Evolutionary conservation across 2,797 vertebrate genomes (phyloP), one percentile per base, ranked within the genome.

Genomic region (Botia almorhae): DNA sequence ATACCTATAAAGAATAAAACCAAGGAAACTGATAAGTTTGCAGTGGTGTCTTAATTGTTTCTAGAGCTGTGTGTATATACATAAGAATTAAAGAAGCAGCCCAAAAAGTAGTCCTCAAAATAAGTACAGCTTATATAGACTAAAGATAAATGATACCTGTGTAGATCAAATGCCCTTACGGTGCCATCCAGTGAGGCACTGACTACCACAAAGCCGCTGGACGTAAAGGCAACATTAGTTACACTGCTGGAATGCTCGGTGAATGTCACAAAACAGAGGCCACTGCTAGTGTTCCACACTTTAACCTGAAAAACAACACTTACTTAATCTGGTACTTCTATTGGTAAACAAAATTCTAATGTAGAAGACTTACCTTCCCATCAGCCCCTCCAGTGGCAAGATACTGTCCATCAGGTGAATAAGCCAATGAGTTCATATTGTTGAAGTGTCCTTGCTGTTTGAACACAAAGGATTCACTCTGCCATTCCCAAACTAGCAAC

Each of bases 371-470:
- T 74, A 96, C 97, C 87, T 99, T 99, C 69, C 97, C 96, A 13
- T 99, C 97, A 8, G 98, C 96, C 0, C 98, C 97, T 43, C 97
- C 97, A 0, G 98, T 99, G 0, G 79, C 97, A 0, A 99, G 89
- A 87, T 98, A 94, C 81, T 99, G 97, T 6, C 97, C 98, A 0
- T 99, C 97, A 0, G 97, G 96, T 0, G 98, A 98, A 87, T 98
- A 98, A 0, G 95, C 95, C 90, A 99, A 89, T 0, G 96, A 87
- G 1, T 95, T 96, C 97, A 99, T 96, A 93, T 96, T 99, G 92
- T 98, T 98, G 88, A 98, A 98, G 87, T 98, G 97, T 0, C 97
- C 97, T 87, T 99, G 98, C 88, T 99, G 98, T 89, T 99, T 99
- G 85, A 99, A 94, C 80, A 99, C 95, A 0, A 97, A 99, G 10